Base-by-base conservation (phyloP, 2,797 vertebrate genomes). In the Sebastes matsubarae region DNA sequence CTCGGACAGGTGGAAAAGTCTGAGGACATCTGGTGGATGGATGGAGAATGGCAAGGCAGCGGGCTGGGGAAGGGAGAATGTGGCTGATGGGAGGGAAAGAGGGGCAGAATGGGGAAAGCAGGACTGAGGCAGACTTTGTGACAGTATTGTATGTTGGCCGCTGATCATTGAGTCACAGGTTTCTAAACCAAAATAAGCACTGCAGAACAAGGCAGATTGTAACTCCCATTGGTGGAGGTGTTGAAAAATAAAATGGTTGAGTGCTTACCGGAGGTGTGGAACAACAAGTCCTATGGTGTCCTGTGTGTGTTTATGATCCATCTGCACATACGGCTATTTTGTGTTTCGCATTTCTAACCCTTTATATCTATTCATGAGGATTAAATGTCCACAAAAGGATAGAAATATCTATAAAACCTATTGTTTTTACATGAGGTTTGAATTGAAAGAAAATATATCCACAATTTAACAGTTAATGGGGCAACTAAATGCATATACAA, bases 211-310 rank as follows among this genome's bases (percentile, higher is more conserved):
- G 34, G 61, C 60, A 79, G 32, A 75, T 27, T 42, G 3, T n/a
- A 50, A 32, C 12, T 89, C 90, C 88, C 88, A 36, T 22, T 64
- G 81, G 84, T 50, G 75, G 20, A 79, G 67, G 80, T 88, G 84
- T 80, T 84, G 10, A 90, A 93, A 92, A 94, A 94, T 83, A 91
- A 72, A 75, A 91, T 75, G 89, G 80, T 9, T 84, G 90, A 94
- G 58, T 84, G 83, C 86, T 91, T 81, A 95, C 81, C 16, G 16
- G 30, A 95, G 91, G 95, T 95, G 95, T 94, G 77, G 68, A 95
- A 93, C 55, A 94, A 95, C 93, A 95, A 84, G 60, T 74, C 59
- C 57, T 55, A 8, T 57, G 4, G 11, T 79, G 8, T 9, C 5
- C n/a, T 58, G 13, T 54, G 54, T 63, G 57, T 85, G 67, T 67